These are phyloP conservation scores for Xenopus petersii DNA, from an alignment of 2,797 vertebrate genomes.

Conservation along the genomic window DNA sequence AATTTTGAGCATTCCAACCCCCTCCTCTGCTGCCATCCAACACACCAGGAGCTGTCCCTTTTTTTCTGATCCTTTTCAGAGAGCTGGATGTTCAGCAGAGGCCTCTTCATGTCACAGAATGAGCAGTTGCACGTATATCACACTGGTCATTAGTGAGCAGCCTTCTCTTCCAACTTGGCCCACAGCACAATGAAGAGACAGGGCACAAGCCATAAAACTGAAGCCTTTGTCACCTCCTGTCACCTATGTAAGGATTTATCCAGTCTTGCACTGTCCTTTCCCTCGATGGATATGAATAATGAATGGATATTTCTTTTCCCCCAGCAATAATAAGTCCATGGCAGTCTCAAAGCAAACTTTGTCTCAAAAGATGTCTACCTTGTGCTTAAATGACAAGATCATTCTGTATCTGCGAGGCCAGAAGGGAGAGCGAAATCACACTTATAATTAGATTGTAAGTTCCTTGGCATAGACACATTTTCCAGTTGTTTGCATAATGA, in stretches of 20 bases:
- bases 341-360: conserved; percentile 34
- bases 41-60: conserved; percentile 27
- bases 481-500: too few relatives aligned
- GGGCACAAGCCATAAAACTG: conserved; percentile 83
- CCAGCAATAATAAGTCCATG: conserved; percentile 36
- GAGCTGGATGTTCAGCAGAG: conserved; percentile 67
- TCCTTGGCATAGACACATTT: background rate
- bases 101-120: conserved; percentile 71
- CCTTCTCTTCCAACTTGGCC: conserved; percentile 85
- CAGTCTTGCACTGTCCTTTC: conserved; percentile 88
- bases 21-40: conserved; percentile 6
- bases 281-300: conserved; percentile 94
- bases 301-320: conserved; percentile 79
- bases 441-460: conserved; percentile 21
- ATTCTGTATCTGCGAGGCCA: conserved; percentile 5
- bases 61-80: conserved; percentile 57
- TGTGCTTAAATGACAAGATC: conserved; percentile 16
- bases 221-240: conserved; percentile 94
- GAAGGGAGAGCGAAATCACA: conserved; percentile 4
- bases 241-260: conserved; percentile 97
- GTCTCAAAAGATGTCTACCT: conserved; percentile 20
- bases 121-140: conserved; percentile 82
- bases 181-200: conserved; percentile 75
- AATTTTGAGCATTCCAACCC: background rate
- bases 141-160: conserved; percentile 85